Evolutionary conservation across 2,113 vertebrate genomes (phyloP).

Genomic region (Addax nasomaculatus): DNA sequence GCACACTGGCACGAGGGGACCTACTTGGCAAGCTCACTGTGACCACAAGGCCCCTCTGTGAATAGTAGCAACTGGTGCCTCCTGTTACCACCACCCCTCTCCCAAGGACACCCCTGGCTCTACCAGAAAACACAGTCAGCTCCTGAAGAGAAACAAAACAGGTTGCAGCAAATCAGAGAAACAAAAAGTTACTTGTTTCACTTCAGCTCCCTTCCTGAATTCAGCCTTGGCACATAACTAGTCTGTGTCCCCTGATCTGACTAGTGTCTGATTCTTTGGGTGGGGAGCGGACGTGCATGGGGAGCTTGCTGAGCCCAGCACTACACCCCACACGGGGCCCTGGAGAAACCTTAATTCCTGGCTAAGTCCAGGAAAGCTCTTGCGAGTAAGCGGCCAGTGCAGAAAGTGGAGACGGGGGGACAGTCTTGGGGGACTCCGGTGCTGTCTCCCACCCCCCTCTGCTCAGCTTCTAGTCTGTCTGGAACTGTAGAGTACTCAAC

Average conservation of each 20-base stretch:
- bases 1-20: fast-evolving
- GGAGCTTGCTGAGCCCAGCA: not conserved
- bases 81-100: not conserved
- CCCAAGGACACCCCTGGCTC: not conserved
- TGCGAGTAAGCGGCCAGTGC: fast-evolving
- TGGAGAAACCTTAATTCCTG: not conserved
- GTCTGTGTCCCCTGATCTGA: not conserved
- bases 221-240: not conserved
- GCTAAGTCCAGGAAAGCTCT: not conserved
- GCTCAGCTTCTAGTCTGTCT: not conserved
- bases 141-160: not conserved
- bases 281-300: fast-evolving
- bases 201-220: not conserved
- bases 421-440: not conserved
- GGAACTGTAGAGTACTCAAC: fast-evolving
- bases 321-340: not conserved
- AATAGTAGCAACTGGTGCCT: not conserved
- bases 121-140: not conserved
- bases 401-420: too few species aligned
- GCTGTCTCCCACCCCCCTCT: not conserved
- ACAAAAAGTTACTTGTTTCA: not conserved
- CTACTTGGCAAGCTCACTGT: not conserved
- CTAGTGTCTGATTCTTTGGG: not conserved
- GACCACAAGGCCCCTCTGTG: not conserved
- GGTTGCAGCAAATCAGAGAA: not conserved